Evolutionary conservation across 30 jellyfish, hydroid and myxozoan genomes (phyloP).

Genomic region (Clytia hemisphaerica): DNA sequence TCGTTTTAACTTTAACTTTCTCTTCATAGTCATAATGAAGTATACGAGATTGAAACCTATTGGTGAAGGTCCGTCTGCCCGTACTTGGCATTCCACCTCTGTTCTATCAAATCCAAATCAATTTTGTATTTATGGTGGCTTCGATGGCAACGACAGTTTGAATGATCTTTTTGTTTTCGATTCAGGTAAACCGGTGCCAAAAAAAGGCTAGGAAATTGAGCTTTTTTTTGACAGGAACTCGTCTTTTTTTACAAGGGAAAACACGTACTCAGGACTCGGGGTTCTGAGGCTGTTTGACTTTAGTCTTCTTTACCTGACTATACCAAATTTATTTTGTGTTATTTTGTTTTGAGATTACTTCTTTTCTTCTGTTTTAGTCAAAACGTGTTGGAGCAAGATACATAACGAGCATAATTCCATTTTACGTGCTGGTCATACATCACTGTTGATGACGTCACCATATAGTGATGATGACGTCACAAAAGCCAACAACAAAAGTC

Average conservation of each 20-base stretch:
- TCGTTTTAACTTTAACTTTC: too few species aligned
- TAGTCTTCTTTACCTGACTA: too few species aligned
- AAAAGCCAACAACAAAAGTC: conserved; percentile 10
- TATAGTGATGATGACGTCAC: neutral
- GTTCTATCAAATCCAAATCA: conserved; percentile 24
- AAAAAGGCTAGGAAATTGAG: too few species aligned
- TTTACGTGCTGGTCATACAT: conserved; percentile 53
- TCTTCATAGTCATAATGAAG: conserved; percentile 51
- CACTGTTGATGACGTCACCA: neutral
- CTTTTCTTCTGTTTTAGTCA: neutral
- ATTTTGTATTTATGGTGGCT: conserved; percentile 61
- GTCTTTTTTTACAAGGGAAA: too few species aligned
- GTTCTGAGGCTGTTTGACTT: too few species aligned
- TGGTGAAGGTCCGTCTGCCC: conserved; percentile 61
- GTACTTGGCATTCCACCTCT: conserved; percentile 83
- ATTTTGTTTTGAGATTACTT: neutral
- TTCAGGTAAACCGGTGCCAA: conserved; percentile 27
- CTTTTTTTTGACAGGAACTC: too few species aligned
- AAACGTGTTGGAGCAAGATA: neutral
- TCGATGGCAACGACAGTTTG: conserved; percentile 56
- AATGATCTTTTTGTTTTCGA: conserved; percentile 35
- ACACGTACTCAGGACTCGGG: too few species aligned
- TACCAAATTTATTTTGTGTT: neutral
- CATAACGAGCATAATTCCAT: conserved; percentile 5
- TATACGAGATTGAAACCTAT: conserved; percentile 20